Conservation (phyloP, 2,797 vertebrate species). For the Paramormyrops hopkinsi region DNA sequence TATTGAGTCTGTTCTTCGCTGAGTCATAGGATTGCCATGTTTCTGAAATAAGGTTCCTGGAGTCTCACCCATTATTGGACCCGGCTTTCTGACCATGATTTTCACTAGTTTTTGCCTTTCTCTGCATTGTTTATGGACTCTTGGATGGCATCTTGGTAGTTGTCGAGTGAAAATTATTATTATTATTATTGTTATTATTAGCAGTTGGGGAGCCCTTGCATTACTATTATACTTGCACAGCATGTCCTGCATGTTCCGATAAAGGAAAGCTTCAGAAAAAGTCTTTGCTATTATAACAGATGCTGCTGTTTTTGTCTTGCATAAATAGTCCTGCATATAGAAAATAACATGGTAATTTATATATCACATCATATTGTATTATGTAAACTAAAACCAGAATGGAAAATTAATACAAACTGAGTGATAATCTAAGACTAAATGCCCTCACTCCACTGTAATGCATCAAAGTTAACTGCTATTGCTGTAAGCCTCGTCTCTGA, state of each 20-base stretch:
- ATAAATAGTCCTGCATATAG: not conserved
- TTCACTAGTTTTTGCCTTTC: not conserved
- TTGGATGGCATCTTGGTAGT: not conserved
- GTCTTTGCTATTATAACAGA: not conserved
- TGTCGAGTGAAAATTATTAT: not conserved
- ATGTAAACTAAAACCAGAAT: not conserved
- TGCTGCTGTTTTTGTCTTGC: not conserved
- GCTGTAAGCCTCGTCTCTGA: not conserved
- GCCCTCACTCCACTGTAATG: not conserved
- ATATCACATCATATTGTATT: not conserved
- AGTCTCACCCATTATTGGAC: not conserved
- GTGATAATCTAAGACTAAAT: not conserved
- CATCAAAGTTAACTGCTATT: not conserved
- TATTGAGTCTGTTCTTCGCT: not conserved
- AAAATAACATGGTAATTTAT: not conserved
- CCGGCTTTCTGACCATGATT: not conserved
- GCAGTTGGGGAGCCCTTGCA: not conserved
- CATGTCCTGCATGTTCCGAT: not conserved
- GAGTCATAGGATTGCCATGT: not conserved
- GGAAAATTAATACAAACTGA: not conserved
- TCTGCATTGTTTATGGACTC: not conserved
- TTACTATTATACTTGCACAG: not conserved
- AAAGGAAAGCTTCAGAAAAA: not conserved
- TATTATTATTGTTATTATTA: not conserved
- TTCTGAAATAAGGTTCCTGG: not conserved